Base-by-base conservation (phyloP, 2,113 vertebrate genomes). In the Bettongia penicillata region DNA sequence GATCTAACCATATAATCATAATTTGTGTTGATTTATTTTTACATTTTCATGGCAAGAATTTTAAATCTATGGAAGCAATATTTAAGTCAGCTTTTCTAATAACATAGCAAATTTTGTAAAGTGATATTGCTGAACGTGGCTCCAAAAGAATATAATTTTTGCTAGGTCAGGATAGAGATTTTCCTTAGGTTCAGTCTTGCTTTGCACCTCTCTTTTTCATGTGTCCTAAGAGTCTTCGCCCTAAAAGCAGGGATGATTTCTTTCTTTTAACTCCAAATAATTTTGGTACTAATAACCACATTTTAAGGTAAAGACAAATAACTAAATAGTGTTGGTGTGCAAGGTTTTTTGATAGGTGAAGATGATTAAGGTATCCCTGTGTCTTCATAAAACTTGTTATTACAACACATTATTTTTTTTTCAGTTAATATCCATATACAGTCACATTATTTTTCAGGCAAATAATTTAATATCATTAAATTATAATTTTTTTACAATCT, bases 401-500 rank as follows among this genome's bases (percentile, higher is more conserved):
- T 51, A 91, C 14, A 47, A 92, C 57, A n/a, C 47, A 94, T 94
- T 96, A 94, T 94, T 96, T 97, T 94, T 93, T 77, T 90, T 61
- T 51, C 22, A 90, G 92, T 94, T 61, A 94, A 95, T 95, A 95
- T 91, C 94, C 89, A 92, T 90, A 92, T 89, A 94, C 25, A 93
- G 92, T 55, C 28, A 91, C 93, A 95, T 92, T 96, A 95, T 93
- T 97, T 95, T 51, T 90, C 90, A 90, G 90, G 12, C 24, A 90
- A 90, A 90, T 90, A 48, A 90, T 90, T 31, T 90, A 50, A 51
- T 51, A 48, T 90, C 49, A 50, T 90, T 50, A 48, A 95, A 97
- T 97, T 96, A 96, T 37, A 28, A 47, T 0, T 61, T 53, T 97
- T 94, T 23, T 91, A 48, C 26, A n/a, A 93, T 90, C 12, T 96